phyloP scores from a whole-genome alignment of 1,140 invertebrate species.

The Conus ventricosus region DNA sequence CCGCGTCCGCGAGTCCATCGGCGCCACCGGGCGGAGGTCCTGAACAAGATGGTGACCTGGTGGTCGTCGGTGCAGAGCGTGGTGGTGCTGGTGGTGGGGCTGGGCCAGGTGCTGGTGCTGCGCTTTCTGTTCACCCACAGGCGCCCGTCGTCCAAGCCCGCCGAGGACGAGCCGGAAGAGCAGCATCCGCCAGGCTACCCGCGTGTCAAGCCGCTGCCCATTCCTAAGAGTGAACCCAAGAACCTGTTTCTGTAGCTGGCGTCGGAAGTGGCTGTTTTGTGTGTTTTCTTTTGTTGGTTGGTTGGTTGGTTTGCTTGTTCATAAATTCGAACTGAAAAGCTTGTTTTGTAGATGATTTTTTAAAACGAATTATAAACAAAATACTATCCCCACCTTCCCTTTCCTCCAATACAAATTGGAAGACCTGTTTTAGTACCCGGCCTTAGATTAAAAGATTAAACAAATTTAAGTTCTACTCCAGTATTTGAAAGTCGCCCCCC shows the following conservation, averaged over 20 bases:
- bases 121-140: slow-evolving; percentile 94
- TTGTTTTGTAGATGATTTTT: too few relatives aligned
- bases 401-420: too few relatives aligned
- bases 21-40: slow-evolving; percentile 93
- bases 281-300: too few relatives aligned
- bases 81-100: slow-evolving; percentile 87
- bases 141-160: slow-evolving; percentile 9
- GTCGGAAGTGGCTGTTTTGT: too few relatives aligned
- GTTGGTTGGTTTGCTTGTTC: too few relatives aligned
- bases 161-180: slow-evolving; percentile 1
- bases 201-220: not conserved
- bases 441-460: too few relatives aligned
- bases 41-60: slow-evolving; percentile 92
- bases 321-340: too few relatives aligned
- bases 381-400: too few relatives aligned
- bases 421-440: too few relatives aligned
- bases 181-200: not conserved
- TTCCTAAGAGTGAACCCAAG: not conserved
- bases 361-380: too few relatives aligned
- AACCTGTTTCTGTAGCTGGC: not conserved
- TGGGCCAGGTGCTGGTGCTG: slow-evolving; percentile 92
- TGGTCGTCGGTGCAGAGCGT: slow-evolving; percentile 94
- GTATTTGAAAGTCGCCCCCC: too few relatives aligned
- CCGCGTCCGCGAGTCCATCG: slow-evolving; percentile 92
- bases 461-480: too few relatives aligned